Evolutionary conservation across 2,797 vertebrate species (phyloP).

Genomic region (Eurystomus glaucurus): DNA sequence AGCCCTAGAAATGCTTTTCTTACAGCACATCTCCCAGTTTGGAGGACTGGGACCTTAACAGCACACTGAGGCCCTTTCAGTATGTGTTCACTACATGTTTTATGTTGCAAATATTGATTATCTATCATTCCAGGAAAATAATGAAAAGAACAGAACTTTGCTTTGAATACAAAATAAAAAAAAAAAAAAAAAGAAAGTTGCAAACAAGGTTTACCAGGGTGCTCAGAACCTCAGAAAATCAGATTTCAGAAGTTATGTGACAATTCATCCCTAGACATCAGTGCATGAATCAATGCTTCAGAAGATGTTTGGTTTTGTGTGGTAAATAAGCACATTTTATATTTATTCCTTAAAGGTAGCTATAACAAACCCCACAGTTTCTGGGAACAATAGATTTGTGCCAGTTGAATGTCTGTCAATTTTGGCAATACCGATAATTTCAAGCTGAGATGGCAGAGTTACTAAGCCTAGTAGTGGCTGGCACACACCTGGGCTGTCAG

Average conservation of each 20-base stretch:
- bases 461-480: not conserved
- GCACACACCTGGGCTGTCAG: fast-evolving
- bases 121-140: not conserved
- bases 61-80: not conserved
- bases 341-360: not conserved
- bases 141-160: not conserved
- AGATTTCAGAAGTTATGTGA: not conserved
- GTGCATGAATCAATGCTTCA: not conserved
- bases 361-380: not conserved
- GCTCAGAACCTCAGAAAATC: not conserved
- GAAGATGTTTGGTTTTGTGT: not conserved
- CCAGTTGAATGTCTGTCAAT: not conserved
- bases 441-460: not conserved
- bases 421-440: not conserved
- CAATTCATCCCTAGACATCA: not conserved
- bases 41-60: not conserved
- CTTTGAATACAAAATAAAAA: not conserved
- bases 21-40: not conserved
- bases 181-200: not conserved
- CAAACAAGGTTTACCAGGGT: not conserved
- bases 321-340: not conserved
- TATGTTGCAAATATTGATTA: not conserved
- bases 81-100: not conserved
- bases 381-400: not conserved
- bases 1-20: not conserved